A percentile compares a stretch with the other conserved stretches of the same genome.
These are phyloP conservation scores for Drosophila ambigua DNA, from an alignment of 1,140 invertebrate genomes.

Conservation along the genomic window DNA sequence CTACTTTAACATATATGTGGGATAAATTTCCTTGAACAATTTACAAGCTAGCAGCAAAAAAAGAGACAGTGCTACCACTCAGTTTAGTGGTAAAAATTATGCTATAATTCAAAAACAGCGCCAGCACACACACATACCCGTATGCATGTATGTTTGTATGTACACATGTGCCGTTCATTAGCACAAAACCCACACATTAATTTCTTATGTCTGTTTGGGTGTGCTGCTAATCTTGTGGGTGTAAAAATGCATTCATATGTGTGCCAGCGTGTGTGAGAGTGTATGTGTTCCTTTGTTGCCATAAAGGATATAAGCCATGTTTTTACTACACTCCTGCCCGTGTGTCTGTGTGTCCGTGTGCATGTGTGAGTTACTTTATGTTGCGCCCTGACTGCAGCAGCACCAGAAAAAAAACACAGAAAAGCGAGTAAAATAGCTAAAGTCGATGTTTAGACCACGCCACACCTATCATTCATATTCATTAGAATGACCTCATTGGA, in stretches of 20 bases:
- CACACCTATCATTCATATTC: slow-evolving; percentile 1
- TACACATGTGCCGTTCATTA: slow-evolving; percentile 66
- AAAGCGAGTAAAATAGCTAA: slow-evolving; percentile 14
- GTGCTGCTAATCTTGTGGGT: no score
- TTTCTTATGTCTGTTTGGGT: slow-evolving; percentile 31
- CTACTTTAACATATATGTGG: slow-evolving; percentile 46
- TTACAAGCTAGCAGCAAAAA: slow-evolving; percentile 56
- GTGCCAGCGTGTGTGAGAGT: slow-evolving; percentile 13
- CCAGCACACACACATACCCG: slow-evolving; percentile 18
- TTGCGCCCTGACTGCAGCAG: slow-evolving; percentile 43
- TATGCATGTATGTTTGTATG: neutral
- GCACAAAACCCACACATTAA: slow-evolving; percentile 80
- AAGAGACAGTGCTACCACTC: slow-evolving; percentile 36
- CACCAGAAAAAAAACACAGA: slow-evolving; percentile 17
- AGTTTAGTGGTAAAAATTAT: slow-evolving; percentile 77
- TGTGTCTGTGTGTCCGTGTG: neutral
- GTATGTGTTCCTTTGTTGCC: slow-evolving; percentile 55
- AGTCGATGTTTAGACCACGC: neutral
- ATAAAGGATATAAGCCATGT: slow-evolving; percentile 59
- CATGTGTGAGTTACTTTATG: slow-evolving; percentile 47
- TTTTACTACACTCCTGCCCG: slow-evolving; percentile 29
- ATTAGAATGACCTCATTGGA: no score
- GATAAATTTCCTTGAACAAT: slow-evolving; percentile 68
- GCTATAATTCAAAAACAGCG: slow-evolving; percentile 80
- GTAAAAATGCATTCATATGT: neutral